Evolutionary conservation across 2,113 vertebrate species (phyloP).

Genomic region (Gopherus flavomarginatus): DNA sequence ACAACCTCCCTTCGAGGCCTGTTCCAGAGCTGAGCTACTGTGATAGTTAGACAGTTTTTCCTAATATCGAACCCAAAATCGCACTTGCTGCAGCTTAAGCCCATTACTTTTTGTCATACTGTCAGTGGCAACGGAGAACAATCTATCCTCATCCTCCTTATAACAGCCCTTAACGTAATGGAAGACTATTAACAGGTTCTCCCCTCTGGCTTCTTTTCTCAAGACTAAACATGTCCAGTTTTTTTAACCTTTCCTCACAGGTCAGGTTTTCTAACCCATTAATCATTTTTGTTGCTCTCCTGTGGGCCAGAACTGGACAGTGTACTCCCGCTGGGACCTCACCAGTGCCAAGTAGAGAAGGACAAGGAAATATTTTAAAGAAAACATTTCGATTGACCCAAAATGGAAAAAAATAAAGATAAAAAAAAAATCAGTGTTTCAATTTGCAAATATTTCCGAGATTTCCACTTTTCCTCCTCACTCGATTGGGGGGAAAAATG

Average conservation of each 20-base stretch:
- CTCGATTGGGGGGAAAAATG: not conserved
- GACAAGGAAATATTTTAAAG: no score
- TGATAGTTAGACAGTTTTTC: no score
- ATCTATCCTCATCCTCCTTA: not conserved
- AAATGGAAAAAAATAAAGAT: no score
- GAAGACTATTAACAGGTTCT: not conserved
- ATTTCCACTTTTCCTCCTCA: not conserved
- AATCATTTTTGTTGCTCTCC: not conserved
- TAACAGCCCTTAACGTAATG: not conserved
- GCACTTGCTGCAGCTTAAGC: not conserved
- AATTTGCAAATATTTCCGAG: not conserved
- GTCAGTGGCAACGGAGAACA: not conserved
- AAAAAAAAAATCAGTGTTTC: not conserved
- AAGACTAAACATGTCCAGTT: not conserved
- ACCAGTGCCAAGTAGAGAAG: not conserved
- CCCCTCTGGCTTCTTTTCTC: not conserved
- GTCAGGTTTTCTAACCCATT: not conserved
- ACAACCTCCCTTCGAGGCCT: not conserved
- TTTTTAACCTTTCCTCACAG: not conserved
- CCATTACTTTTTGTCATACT: not conserved
- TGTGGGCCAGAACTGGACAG: not conserved
- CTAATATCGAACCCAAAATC: not conserved
- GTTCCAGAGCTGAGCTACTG: no score
- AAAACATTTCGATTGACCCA: no score
- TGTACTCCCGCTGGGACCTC: not conserved